These are phyloP conservation scores for Schizotus pectinicornis DNA, from an alignment of 2,888 invertebrate species.

Conservation along the genomic window DNA sequence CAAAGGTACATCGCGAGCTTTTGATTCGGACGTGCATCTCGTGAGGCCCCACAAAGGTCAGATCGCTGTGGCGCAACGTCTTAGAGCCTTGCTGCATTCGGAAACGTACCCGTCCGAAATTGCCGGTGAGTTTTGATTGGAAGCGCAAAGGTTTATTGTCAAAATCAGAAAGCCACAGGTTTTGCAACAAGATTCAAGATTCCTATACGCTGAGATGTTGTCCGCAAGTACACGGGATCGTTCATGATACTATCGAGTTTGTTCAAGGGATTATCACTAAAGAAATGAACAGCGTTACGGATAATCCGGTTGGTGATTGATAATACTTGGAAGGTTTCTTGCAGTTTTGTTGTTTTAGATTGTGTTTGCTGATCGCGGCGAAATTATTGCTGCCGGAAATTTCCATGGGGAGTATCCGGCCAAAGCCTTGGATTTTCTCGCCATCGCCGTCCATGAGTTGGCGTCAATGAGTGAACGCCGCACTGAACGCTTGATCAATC, in stretches of 20 bases:
- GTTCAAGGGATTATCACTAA: slow-evolving; percentile 64
- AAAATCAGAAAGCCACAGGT: slow-evolving; percentile 65
- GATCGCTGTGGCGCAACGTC: slow-evolving; percentile 63
- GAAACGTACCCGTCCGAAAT: slow-evolving; percentile 69
- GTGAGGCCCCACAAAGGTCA: slow-evolving; percentile 70
- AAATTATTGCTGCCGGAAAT: slow-evolving; percentile 72
- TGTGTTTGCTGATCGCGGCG: slow-evolving; percentile 63
- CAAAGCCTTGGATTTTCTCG: slow-evolving; percentile 69
- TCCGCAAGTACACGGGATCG: slow-evolving; percentile 71
- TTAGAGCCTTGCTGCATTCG: slow-evolving; percentile 67
- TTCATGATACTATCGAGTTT: slow-evolving; percentile 70
- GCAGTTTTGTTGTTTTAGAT: slow-evolving; percentile 48
- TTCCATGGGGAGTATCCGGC: slow-evolving; percentile 76
- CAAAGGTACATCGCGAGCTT: slow-evolving; percentile 69
- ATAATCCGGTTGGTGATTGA: slow-evolving; percentile 64
- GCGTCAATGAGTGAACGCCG: slow-evolving; percentile 71
- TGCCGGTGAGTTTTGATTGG: slow-evolving; percentile 57
- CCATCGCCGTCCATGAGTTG: slow-evolving; percentile 69
- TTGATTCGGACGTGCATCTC: slow-evolving; percentile 68
- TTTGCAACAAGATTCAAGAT: slow-evolving; percentile 70
- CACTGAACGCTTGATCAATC: slow-evolving; percentile 69
- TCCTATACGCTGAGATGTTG: slow-evolving; percentile 71
- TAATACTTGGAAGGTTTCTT: slow-evolving; percentile 3
- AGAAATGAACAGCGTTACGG: slow-evolving; percentile 72
- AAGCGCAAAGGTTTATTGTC: neutral